Conservation (phyloP, 1,140 invertebrate genomes). For the Tetramorium alpestre region DNA sequence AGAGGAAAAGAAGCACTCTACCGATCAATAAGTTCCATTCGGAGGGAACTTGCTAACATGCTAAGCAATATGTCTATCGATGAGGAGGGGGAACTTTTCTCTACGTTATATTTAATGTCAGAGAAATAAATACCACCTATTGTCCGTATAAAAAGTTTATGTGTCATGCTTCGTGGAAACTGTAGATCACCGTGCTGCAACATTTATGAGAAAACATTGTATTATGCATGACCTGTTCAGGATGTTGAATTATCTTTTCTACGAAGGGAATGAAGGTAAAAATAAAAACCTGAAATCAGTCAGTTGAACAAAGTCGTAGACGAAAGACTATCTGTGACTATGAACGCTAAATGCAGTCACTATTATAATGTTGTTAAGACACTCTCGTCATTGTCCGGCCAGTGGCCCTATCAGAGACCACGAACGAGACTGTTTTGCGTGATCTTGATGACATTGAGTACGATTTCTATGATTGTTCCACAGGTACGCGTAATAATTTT, state of each 20-base stretch:
- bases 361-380: slow-evolving; percentile 2
- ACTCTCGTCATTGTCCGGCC: slow-evolving; percentile 2
- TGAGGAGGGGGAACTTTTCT: background rate
- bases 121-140: background rate
- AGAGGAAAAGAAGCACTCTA: background rate
- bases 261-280: background rate
- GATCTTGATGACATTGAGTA: background rate
- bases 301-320: background rate
- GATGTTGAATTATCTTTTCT: background rate
- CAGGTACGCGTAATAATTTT: background rate
- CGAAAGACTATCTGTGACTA: background rate
- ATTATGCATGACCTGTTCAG: background rate
- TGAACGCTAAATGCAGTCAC: background rate
- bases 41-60: background rate
- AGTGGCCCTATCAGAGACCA: slow-evolving; percentile 31
- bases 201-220: background rate
- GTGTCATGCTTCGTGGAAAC: no score
- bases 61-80: background rate
- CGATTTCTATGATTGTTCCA: slow-evolving; percentile 9
- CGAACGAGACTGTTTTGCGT: background rate
- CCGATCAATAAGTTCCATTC: background rate
- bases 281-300: slow-evolving; percentile 5
- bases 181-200: no score
- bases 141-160: no score
- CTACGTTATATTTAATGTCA: background rate